A percentile compares a stretch with the other conserved stretches of the same genome.
phyloP scores from a whole-genome alignment of 2,113 vertebrate species.

The Dunckerocampus dactyliophorus region DNA sequence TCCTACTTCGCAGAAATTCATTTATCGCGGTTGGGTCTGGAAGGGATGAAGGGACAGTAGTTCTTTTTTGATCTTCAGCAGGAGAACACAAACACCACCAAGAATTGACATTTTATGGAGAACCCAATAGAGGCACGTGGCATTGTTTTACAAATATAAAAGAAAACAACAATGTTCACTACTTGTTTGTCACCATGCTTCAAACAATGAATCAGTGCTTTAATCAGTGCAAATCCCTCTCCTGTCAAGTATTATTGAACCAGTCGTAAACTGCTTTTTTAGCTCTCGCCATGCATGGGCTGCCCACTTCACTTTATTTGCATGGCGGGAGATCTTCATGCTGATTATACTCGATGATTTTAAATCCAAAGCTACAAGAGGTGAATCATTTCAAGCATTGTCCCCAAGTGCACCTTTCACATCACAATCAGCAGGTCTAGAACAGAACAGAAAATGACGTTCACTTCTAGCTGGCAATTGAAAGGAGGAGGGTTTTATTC shows the following conservation, averaged over 20 bases:
- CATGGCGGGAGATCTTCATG: constrained; percentile 24
- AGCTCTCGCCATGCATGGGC: constrained; percentile 15
- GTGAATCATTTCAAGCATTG: constrained; percentile 46
- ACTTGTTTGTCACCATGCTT: constrained; percentile 33
- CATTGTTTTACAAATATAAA: neutral
- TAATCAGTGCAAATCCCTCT: constrained; percentile 20
- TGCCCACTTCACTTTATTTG: constrained; percentile 38
- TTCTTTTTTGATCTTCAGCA: too few relatives aligned
- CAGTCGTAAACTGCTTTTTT: constrained; percentile 24
- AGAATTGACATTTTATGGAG: neutral
- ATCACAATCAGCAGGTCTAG: neutral
- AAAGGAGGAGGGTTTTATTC: too few relatives aligned
- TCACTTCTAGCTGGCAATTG: too few relatives aligned
- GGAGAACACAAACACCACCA: neutral
- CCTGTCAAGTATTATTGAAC: constrained; percentile 34
- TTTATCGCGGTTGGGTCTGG: too few relatives aligned
- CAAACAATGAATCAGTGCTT: constrained; percentile 11
- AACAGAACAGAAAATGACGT: neutral
- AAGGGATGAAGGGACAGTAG: too few relatives aligned
- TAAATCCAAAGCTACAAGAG: constrained; percentile 42
- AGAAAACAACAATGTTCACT: neutral
- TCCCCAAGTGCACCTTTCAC: constrained; percentile 27
- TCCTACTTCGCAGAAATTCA: too few relatives aligned
- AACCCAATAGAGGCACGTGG: neutral
- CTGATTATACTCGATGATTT: constrained; percentile 40